Evolutionary conservation across 2,113 vertebrate genomes (phyloP), one percentile per base, ranked within the genome.

Genomic region (Oryzias woworae): DNA sequence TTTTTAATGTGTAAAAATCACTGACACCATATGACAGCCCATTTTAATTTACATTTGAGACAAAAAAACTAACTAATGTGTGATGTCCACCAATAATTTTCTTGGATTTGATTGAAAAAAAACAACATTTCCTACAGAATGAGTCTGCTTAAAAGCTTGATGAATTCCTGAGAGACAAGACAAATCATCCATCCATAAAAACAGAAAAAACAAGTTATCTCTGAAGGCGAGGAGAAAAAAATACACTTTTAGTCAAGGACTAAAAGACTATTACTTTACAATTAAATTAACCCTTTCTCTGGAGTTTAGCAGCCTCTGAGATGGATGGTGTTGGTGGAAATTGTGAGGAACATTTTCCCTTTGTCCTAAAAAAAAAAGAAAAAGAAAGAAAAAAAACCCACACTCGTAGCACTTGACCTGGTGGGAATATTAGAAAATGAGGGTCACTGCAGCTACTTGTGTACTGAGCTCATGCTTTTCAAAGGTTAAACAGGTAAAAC

Each of bases 111-210:
- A 36, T 2, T 36, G 36, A 36, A 36, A 36, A 36, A 36, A 36
- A 36, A 12, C 3, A 13, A 36, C 7, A 8, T 36, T 36, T 36
- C 36, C 36, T 36, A 36, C 58, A 64, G 66, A 81, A 81, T 14
- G 62, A 74, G 68, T 57, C 66, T 78, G 86, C 91, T 85, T 83
- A 86, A 55, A 36, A 82, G 84, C 82, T 73, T 69, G 58, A 77
- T 83, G 66, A 64, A 69, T 76, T 64, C 50, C 60, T 36, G 83
- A 52, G 82, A 80, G 78, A 80, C 71, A 87, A 59, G 80, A 77
- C 42, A 82, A 66, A 78, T 74, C 58, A 75, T 84, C 77, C 75
- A 89, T 87, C 77, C 50, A 78, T 61, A 75, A 59, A 66, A 59
- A 67, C 79, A 77, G 75, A 24, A 64, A 79, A 88, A 79, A 48